Evolutionary conservation across 2,113 vertebrate genomes (phyloP).

Genomic region (Prolemur simus): DNA sequence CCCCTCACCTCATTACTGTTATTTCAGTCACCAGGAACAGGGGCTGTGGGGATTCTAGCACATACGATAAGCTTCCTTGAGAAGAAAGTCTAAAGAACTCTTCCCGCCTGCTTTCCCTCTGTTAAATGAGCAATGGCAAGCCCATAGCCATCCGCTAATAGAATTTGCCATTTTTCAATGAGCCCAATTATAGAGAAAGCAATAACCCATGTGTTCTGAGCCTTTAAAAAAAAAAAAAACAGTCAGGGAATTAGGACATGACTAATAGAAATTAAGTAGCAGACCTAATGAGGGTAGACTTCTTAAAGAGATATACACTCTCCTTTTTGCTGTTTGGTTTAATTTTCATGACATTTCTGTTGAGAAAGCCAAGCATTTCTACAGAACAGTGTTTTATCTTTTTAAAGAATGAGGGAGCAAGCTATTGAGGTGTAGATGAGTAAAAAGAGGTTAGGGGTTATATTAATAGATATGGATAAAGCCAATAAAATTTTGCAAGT

Average conservation of each 20-base stretch:
- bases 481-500: not conserved
- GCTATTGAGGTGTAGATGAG: not conserved
- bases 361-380: not conserved
- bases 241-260: not conserved
- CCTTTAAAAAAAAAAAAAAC: not conserved
- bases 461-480: constrained; percentile 3
- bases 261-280: constrained; percentile 11
- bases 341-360: not conserved
- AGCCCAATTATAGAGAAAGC: not conserved
- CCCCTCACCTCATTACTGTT: not conserved
- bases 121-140: not conserved
- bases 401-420: not conserved
- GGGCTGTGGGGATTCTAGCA: not conserved
- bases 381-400: not conserved
- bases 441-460: not conserved
- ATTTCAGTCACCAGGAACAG: not conserved
- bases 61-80: not conserved
- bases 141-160: not conserved
- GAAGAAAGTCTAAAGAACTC: not conserved
- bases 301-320: not conserved
- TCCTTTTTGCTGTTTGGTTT: constrained; percentile 10
- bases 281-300: not conserved
- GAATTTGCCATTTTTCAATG: not conserved
- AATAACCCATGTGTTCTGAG: not conserved
- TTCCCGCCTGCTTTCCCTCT: not conserved